Base-by-base conservation (phyloP, 2,888 invertebrate species). In the Nebria brevicollis region DNA sequence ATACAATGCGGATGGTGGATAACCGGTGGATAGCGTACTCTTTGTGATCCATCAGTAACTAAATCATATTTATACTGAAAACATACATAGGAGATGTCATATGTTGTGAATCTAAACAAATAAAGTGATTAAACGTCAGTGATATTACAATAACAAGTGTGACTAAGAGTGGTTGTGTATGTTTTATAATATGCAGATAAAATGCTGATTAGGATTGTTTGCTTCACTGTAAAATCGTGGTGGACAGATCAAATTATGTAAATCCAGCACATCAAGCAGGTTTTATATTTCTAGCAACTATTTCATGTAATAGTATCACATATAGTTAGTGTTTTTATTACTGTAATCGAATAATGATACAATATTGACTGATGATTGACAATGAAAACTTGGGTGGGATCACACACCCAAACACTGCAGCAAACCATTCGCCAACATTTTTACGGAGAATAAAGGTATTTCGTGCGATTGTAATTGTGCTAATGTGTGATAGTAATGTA, bases 351-450 rank as follows among this genome's bases (percentile, higher is more conserved):
- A 79, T 79, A 68, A 79, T 79, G 79, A 74, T 75, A 74, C 54
- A 79, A 73, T 25, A 68, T 79, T 75, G 73, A 80, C 75, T 80
- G 80, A 80, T 80, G 80, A 80, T 75, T 80, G 75, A 80, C 75
- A 75, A 80, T 80, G 80, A 80, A 80, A 75, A 72, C 75, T 80
- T 80, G 80, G 80, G 80, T 80, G 80, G 75, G 75, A 75, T 26
- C 75, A 66, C 80, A 80, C 80, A 80, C 80, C 80, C 80, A 80
- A 65, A 64, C 70, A 70, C 66, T 15, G 54, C 68, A 75, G 34
- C 66, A 42, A 78, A 74, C 34, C 34, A 34, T 78, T 74, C 80
- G 64, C 41, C 64, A 54, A 80, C 70, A 73, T 75, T 75, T 64
- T 75, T 80, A 68, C 54, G 75, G 70, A 80, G 65, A 65, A 75